Evolutionary conservation across 2,113 vertebrate genomes (phyloP), one percentile per base, ranked within the genome.

Genomic region (Garra rufa): DNA sequence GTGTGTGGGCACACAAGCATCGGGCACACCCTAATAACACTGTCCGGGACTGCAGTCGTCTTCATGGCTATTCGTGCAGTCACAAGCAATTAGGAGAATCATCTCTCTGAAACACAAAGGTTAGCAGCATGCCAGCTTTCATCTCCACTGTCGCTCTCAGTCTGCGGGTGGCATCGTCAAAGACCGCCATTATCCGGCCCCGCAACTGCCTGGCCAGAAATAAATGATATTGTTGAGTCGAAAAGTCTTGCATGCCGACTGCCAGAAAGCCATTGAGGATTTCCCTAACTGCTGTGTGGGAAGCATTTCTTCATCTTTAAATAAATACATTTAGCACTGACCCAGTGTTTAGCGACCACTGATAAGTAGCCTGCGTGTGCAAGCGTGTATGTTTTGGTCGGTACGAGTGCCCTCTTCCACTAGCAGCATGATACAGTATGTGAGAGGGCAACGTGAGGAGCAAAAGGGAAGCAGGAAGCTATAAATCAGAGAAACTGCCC

Each of bases 401-500:
- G 92, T 93, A 92, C 84, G 92, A 93, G 93, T 91, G 84, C 83
- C 92, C 78, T 77, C 93, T 34, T 65, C 43, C 78, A 28, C 41
- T 17, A 30, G 10, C 24, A 21, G 76, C 46, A 46, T 50, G 24
- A 94, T 96, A 96, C 94, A 95, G 95, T 96, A 95, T 92, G 89
- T 92, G 91, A 89, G 57, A 85, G 85, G 85, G 83, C 78, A 92
- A 76, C 28, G 83, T 82, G 81, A 93, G 93, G 92, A 89, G 90
- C 92, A 94, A 92, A 94, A 95, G 95, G 94, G 95, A 95, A 95
- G 95, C 96, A 97, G 96, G 96, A 97, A 97, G 95, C 93, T 95
- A 96, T 97, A 97, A 97, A 97, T 97, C 96, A 96, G 95, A 96
- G 70, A 95, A 95, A 85, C 95, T 95, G 94, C 93, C 92, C 92